These are phyloP conservation scores for Allolobophora icterica DNA, from an alignment of 2,888 invertebrate species.

Conservation along the genomic window DNA sequence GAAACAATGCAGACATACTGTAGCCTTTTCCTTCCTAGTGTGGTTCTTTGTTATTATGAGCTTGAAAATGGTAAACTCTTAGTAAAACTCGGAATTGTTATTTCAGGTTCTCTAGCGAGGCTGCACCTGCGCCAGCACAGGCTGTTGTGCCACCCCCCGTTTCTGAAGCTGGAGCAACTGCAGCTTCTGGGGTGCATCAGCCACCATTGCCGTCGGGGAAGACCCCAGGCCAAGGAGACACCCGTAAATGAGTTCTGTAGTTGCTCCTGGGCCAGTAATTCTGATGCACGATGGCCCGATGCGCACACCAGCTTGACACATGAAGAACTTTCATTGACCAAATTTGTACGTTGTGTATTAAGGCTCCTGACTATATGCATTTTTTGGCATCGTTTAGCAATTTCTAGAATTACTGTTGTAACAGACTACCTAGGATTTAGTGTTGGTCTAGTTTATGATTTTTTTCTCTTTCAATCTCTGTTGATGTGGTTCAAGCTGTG, in stretches of 20 bases:
- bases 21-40: too few relatives aligned
- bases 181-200: not conserved
- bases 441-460: constrained; percentile 1
- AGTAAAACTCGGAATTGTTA: not conserved
- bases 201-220: not conserved
- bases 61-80: too few relatives aligned
- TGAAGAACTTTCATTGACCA: constrained; percentile 27
- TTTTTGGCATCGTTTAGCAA: constrained; percentile 27
- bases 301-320: not conserved
- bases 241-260: not conserved
- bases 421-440: constrained; percentile 27
- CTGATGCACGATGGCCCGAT: constrained; percentile 18
- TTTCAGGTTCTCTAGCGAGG: not conserved
- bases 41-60: not conserved
- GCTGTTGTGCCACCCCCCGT: not conserved
- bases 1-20: too few relatives aligned
- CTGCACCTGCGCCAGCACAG: not conserved
- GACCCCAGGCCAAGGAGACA: not conserved
- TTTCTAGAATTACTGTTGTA: constrained; percentile 27
- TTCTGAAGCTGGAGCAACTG: not conserved
- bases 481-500: constrained; percentile 14
- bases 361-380: constrained; percentile 29
- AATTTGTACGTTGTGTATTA: constrained; percentile 29
- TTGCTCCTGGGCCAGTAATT: constrained; percentile 19
- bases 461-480: constrained; percentile 19